Conservation (phyloP, 1,140 invertebrate genomes). For the Piezodorus guildinii region DNA sequence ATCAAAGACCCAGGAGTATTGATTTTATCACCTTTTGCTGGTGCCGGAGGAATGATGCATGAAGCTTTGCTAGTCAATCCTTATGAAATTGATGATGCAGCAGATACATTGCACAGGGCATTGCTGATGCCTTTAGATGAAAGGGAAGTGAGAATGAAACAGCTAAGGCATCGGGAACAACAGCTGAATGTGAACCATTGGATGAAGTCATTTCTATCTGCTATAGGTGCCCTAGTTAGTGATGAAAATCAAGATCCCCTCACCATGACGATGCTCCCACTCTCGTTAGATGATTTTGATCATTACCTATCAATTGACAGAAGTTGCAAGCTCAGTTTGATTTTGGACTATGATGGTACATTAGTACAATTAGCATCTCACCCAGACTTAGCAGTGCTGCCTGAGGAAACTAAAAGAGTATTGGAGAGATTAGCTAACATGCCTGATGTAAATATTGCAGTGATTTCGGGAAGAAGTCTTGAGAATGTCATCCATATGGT, state of each 20-base stretch:
- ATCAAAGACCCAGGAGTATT: conserved; percentile 77
- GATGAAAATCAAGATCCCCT: conserved; percentile 69
- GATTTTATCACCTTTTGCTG: conserved; percentile 81
- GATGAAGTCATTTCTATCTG: conserved; percentile 78
- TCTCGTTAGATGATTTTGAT: conserved; percentile 78
- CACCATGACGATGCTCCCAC: conserved; percentile 70
- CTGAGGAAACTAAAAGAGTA: conserved; percentile 73
- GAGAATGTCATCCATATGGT: conserved; percentile 82
- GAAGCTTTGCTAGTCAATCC: conserved; percentile 81
- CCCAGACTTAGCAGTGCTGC: conserved; percentile 74
- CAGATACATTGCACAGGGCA: conserved; percentile 72
- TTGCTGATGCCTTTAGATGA: conserved; percentile 84
- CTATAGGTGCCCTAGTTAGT: conserved; percentile 60
- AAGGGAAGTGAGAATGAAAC: conserved; percentile 72
- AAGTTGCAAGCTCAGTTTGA: conserved; percentile 68
- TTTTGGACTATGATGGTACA: conserved; percentile 84
- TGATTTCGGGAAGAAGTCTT: conserved; percentile 76
- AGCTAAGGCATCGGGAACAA: conserved; percentile 65
- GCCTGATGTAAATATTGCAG: conserved; percentile 76
- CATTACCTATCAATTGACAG: conserved; percentile 72
- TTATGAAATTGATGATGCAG: conserved; percentile 76
- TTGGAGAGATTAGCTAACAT: conserved; percentile 71
- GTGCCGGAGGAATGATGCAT: conserved; percentile 84
- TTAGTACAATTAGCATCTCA: conserved; percentile 77
- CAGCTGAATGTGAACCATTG: conserved; percentile 77